phyloP scores from a whole-genome alignment of 2,113 vertebrate species.

The Sapayoa aenigma region DNA sequence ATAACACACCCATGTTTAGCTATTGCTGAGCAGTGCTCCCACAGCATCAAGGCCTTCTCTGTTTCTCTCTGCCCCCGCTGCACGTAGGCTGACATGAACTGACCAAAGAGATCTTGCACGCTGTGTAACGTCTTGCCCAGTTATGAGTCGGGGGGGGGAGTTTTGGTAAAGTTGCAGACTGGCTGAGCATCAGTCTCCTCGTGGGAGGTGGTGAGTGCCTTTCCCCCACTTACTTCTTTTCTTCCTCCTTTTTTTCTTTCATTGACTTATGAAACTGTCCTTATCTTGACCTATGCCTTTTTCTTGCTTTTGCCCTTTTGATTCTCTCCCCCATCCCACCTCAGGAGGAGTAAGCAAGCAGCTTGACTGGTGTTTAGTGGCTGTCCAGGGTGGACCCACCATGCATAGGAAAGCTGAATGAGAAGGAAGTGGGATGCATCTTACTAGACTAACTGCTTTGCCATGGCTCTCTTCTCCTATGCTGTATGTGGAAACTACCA shows the following conservation, averaged over 20 bases:
- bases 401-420: background rate
- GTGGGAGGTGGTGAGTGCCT: background rate
- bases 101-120: background rate
- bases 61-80: slow-evolving; percentile 23
- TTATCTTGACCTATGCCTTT: background rate
- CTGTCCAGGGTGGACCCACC: background rate
- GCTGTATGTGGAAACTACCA: background rate
- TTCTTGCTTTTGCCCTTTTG: background rate
- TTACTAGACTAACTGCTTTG: background rate
- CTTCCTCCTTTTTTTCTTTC: background rate
- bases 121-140: background rate
- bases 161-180: background rate
- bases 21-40: background rate
- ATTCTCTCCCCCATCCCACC: background rate
- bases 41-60: slow-evolving; percentile 10
- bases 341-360: background rate
- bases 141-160: background rate
- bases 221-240: background rate
- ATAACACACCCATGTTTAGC: background rate
- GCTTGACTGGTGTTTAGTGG: background rate
- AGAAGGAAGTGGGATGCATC: background rate
- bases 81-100: background rate
- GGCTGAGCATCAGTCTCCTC: background rate
- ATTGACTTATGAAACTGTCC: background rate
- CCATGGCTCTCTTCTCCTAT: background rate